phyloP scores from a whole-genome alignment of 2,113 vertebrate species.

The Pollachius pollachius region DNA sequence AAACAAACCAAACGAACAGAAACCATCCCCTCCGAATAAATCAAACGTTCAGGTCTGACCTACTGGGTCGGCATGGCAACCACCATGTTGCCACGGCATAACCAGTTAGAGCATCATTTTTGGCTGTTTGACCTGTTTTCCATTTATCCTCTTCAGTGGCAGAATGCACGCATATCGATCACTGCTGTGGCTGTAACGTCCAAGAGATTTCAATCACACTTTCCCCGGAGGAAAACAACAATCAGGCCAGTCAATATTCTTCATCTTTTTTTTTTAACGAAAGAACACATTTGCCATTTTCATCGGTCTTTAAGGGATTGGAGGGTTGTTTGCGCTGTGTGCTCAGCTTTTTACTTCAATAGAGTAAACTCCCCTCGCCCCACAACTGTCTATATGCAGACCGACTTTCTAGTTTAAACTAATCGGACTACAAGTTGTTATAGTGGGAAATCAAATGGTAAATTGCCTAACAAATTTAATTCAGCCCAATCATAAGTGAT shows the following conservation, averaged over 20 bases:
- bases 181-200: too few relatives aligned
- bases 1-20: too few relatives aligned
- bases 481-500: neutral
- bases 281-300: neutral
- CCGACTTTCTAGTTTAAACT: neutral
- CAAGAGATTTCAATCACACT: too few relatives aligned
- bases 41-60: too few relatives aligned
- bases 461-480: constrained; percentile 5
- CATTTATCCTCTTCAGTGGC: too few relatives aligned
- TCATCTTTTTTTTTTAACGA: neutral
- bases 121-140: too few relatives aligned
- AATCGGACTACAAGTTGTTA: constrained; percentile 4
- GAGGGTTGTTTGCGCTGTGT: neutral
- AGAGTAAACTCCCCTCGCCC: neutral
- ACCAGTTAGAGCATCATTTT: too few relatives aligned
- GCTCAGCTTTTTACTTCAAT: neutral
- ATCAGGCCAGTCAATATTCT: constrained; percentile 18
- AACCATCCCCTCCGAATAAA: too few relatives aligned
- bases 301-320: neutral
- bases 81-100: too few relatives aligned
- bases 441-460: neutral
- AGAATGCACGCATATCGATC: too few relatives aligned
- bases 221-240: neutral
- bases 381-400: neutral
- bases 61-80: too few relatives aligned